phyloP scores from a whole-genome alignment of 2,888 invertebrate species.

The Heliconius erato region DNA sequence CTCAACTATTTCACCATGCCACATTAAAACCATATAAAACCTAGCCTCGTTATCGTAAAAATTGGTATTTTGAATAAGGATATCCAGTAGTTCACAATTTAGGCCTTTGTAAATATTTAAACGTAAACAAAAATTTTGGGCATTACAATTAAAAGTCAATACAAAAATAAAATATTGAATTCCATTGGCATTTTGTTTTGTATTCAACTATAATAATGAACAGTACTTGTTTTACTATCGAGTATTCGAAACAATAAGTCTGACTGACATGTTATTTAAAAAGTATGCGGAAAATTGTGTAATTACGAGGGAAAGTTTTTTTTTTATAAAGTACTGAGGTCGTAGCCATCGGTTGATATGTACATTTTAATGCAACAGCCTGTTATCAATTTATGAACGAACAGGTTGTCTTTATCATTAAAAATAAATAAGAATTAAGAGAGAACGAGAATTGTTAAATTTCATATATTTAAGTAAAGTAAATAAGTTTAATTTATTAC shows the following conservation, averaged over 20 bases:
- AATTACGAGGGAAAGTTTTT: constrained; percentile 2
- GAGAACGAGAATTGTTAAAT: neutral
- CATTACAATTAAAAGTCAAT: neutral
- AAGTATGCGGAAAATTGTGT: neutral
- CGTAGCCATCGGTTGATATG: constrained; percentile 14
- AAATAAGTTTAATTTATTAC: neutral
- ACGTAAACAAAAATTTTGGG: neutral
- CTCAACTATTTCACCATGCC: neutral
- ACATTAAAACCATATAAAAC: neutral
- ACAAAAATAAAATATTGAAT: neutral
- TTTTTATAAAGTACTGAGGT: constrained; percentile 16
- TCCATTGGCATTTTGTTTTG: constrained; percentile 9
- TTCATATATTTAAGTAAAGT: neutral
- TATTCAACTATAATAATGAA: neutral
- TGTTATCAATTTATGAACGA: constrained; percentile 42
- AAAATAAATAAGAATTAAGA: constrained; percentile 23
- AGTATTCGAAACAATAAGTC: constrained; percentile 7
- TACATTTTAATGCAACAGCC: constrained; percentile 31
- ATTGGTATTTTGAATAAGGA: neutral
- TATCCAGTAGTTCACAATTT: neutral
- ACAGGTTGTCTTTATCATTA: constrained; percentile 44
- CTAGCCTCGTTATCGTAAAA: neutral
- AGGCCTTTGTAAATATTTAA: neutral
- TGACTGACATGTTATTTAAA: constrained; percentile 10
- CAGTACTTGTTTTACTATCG: neutral